phyloP scores from a whole-genome alignment of 2,888 invertebrate genomes.

The Cerastis leucographa region DNA sequence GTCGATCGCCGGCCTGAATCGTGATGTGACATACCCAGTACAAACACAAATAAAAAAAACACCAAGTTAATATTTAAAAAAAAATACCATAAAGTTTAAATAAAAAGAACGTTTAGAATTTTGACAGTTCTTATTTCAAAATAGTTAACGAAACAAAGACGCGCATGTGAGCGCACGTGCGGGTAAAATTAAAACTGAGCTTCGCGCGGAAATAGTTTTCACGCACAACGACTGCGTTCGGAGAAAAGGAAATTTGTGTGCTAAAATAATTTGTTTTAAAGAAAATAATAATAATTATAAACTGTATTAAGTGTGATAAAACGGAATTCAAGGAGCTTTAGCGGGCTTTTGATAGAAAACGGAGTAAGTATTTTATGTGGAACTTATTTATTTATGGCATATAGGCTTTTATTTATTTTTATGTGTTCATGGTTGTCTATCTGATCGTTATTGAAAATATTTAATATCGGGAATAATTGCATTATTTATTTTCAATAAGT shows the following conservation, averaged over 20 bases:
- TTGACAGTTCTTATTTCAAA: constrained; percentile 65
- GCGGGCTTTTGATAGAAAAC: constrained; percentile 68
- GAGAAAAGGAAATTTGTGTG: constrained; percentile 54
- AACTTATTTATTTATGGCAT: constrained; percentile 21
- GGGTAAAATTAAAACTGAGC: constrained; percentile 79
- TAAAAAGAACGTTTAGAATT: constrained; percentile 48
- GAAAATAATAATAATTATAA: constrained; percentile 19
- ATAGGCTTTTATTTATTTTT: neutral
- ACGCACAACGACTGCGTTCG: constrained; percentile 68
- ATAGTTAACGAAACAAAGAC: constrained; percentile 43
- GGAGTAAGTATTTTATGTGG: constrained; percentile 71
- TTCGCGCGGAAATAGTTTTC: constrained; percentile 71
- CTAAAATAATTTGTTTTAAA: constrained; percentile 26
- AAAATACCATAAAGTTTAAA: constrained; percentile 45
- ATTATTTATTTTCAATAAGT: neutral
- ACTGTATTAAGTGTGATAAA: constrained; percentile 40
- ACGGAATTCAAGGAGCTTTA: constrained; percentile 54
- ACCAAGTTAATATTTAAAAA: constrained; percentile 55
- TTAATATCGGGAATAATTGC: neutral
- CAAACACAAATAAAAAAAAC: constrained; percentile 62
- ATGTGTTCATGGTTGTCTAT: neutral
- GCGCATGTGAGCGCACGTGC: constrained; percentile 67
- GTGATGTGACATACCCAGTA: constrained; percentile 80
- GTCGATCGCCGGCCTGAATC: constrained; percentile 79
- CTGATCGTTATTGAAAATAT: neutral